phyloP scores from a whole-genome alignment of 2,888 invertebrate species.

The Rhopalosiphum nymphaeae region DNA sequence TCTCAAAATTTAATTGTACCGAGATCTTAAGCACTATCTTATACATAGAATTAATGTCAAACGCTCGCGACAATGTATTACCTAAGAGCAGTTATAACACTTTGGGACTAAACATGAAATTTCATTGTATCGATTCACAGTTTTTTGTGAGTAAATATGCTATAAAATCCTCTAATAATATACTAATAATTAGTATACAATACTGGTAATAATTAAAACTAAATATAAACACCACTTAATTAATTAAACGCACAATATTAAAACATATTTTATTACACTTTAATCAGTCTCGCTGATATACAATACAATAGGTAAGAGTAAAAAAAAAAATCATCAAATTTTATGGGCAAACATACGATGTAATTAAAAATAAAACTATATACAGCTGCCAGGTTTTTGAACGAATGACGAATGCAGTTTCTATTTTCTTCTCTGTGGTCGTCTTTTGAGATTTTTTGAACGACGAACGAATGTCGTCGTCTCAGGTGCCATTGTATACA shows the following conservation, averaged over 20 bases:
- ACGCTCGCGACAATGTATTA: too few species aligned
- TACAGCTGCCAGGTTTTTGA: neutral
- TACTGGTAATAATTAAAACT: neutral
- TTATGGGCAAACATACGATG: neutral
- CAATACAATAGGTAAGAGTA: neutral
- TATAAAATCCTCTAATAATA: too few species aligned
- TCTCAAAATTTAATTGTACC: too few species aligned
- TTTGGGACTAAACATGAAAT: too few species aligned
- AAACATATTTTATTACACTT: neutral
- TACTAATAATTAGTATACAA: too few species aligned
- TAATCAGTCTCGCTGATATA: neutral
- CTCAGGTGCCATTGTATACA: neutral
- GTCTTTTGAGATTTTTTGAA: neutral
- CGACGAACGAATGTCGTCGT: neutral
- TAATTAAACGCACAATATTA: neutral
- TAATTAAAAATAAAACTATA: slow-evolving; percentile 1
- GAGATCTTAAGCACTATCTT: too few species aligned
- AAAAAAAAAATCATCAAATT: neutral
- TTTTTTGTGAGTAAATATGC: too few species aligned
- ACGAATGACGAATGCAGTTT: neutral
- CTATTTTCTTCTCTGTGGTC: neutral
- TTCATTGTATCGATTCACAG: too few species aligned
- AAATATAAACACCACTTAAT: neutral
- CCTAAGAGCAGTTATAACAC: too few species aligned
- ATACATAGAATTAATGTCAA: too few species aligned